These are phyloP conservation scores for Callipepla californica DNA, from an alignment of 2,113 vertebrate genomes.

Conservation along the genomic window DNA sequence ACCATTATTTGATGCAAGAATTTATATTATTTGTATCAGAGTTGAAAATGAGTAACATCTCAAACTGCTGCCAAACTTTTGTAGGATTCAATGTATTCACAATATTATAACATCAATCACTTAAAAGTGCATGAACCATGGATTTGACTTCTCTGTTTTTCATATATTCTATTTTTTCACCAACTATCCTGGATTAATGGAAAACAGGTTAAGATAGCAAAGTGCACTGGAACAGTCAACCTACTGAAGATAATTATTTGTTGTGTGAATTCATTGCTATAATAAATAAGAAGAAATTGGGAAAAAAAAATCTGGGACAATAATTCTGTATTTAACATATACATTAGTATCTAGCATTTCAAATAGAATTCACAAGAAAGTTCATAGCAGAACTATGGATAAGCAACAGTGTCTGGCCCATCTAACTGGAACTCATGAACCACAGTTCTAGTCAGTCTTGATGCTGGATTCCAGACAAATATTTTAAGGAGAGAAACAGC, in stretches of 20 bases:
- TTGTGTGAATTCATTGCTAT: not conserved
- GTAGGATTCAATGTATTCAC: not conserved
- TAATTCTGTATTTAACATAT: not conserved
- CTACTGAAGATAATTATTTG: not conserved
- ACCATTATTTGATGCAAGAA: not conserved
- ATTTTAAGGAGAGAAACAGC: constrained; percentile 38
- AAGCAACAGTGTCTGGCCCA: not conserved
- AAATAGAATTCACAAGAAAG: not conserved
- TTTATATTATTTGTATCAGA: not conserved
- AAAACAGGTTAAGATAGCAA: not conserved
- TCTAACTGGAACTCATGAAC: not conserved
- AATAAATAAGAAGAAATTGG: not conserved
- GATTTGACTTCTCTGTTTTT: not conserved
- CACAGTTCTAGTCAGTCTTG: not conserved
- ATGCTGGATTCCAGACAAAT: constrained; percentile 6
- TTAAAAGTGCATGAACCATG: not conserved
- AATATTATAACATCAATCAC: not conserved
- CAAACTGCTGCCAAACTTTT: not conserved
- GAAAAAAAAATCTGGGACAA: not conserved
- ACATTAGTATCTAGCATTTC: not conserved
- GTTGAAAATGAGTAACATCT: not conserved
- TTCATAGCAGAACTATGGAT: not conserved
- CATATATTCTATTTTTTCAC: not conserved
- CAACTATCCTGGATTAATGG: not conserved
- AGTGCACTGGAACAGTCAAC: not conserved